Percentiles rank a stretch among this genome's conserved stretches.
These are phyloP conservation scores for Stenodema calcarata DNA, from an alignment of 2,888 invertebrate species.

Conservation along the genomic window DNA sequence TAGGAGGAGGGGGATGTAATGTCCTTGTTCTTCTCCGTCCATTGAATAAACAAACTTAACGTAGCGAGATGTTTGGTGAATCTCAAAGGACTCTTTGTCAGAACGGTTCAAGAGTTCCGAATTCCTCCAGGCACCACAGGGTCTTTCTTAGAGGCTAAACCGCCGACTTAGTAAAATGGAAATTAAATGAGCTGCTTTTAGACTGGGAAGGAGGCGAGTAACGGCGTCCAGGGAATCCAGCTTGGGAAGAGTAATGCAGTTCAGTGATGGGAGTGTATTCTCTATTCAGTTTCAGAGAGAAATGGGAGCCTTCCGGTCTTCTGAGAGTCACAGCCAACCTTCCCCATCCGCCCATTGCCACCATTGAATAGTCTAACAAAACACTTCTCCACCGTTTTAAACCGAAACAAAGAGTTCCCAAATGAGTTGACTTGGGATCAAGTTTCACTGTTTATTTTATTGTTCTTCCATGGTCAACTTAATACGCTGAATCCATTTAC, in stretches of 20 bases:
- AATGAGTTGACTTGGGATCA: background rate
- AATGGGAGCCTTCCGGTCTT: background rate
- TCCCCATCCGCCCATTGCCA: background rate
- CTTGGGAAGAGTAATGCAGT: background rate
- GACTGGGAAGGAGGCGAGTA: background rate
- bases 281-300: background rate
- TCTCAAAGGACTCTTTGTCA: background rate
- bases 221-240: background rate
- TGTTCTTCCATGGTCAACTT: background rate
- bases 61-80: background rate
- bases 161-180: constrained; percentile 8
- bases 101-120: background rate
- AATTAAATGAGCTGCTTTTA: background rate
- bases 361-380: background rate
- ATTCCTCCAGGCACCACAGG: background rate
- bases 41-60: background rate
- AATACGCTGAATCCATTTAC: too few relatives aligned
- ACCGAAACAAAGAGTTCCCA: background rate
- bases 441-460: background rate
- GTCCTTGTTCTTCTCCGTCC: background rate
- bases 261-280: background rate
- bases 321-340: background rate
- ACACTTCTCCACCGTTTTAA: background rate
- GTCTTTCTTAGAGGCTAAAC: constrained; percentile 1
- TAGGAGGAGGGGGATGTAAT: background rate